phyloP scores from a whole-genome alignment of 2,797 vertebrate species.

The Urophycis tenuis region DNA sequence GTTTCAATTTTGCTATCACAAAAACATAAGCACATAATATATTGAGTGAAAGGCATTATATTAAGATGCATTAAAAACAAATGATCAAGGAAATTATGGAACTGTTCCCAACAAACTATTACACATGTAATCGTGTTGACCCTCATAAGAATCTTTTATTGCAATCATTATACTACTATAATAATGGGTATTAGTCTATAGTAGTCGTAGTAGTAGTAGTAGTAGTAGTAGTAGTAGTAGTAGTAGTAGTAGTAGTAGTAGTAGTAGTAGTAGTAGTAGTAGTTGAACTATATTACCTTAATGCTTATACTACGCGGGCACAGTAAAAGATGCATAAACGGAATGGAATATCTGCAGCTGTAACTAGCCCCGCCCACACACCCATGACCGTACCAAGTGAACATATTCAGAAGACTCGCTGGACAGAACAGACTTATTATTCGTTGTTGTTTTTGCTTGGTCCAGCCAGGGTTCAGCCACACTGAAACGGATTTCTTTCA shows the following conservation, averaged over 20 bases:
- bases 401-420: background rate
- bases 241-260: background rate
- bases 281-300: background rate
- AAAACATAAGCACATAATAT: background rate
- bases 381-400: background rate
- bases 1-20: background rate
- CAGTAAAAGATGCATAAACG: background rate
- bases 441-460: too few relatives aligned
- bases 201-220: background rate
- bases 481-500: background rate
- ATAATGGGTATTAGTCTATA: background rate
- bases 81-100: background rate
- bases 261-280: background rate
- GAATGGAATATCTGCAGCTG: background rate
- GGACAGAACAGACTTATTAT: background rate
- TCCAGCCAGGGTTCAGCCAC: too few relatives aligned
- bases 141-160: too few relatives aligned
- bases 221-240: background rate
- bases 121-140: background rate
- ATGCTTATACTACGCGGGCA: background rate
- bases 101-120: background rate
- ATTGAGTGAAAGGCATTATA: background rate
- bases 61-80: background rate
- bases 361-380: background rate
- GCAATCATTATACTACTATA: background rate